Percentiles rank a stretch among this genome's conserved stretches.
Conservation (phyloP, 2,113 vertebrate genomes). For the Protobothrops flavoviridis region DNA sequence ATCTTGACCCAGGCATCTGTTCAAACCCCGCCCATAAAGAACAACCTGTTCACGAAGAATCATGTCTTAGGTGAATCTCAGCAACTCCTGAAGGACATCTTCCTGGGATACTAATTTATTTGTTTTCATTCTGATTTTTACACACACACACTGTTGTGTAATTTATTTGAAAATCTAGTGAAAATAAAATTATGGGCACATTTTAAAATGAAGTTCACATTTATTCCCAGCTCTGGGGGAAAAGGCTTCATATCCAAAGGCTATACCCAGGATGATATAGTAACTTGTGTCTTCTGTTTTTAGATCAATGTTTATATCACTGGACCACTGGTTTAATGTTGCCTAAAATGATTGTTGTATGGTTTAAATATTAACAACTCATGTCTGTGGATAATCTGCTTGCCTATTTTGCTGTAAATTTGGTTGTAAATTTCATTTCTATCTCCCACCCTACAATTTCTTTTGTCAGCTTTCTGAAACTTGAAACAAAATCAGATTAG, state of each 20-base stretch:
- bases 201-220: not conserved
- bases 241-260: not conserved
- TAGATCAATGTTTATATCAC: not conserved
- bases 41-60: not conserved
- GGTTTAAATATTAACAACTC: not conserved
- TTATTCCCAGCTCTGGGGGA: no score
- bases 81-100: not conserved
- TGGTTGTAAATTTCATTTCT: not conserved
- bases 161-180: not conserved
- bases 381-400: not conserved
- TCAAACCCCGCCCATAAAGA: not conserved
- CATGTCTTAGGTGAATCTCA: not conserved
- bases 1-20: no score
- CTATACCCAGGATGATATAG: not conserved
- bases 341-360: not conserved
- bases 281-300: not conserved
- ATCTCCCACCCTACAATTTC: not conserved
- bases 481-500: not conserved
- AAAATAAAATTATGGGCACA: not conserved
- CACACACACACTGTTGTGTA: not conserved
- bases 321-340: not conserved
- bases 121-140: not conserved
- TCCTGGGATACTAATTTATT: not conserved
- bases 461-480: not conserved
- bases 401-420: not conserved